These are phyloP conservation scores for Diorhabda sublineata DNA, from an alignment of 1,140 invertebrate species.

Conservation along the genomic window DNA sequence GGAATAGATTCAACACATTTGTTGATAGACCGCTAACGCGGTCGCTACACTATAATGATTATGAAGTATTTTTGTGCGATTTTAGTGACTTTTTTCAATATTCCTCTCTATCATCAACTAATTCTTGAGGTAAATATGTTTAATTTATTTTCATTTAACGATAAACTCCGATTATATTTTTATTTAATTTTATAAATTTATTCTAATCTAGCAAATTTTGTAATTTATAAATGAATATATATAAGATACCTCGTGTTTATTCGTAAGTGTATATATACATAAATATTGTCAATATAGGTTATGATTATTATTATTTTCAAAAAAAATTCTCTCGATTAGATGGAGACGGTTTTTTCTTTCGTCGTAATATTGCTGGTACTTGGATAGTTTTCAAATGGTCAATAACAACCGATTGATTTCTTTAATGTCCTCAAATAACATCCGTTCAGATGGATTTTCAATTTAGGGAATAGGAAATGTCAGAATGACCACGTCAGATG, in stretches of 20 bases:
- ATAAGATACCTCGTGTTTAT: not conserved
- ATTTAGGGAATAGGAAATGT: too few relatives aligned
- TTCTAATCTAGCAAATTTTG: not conserved
- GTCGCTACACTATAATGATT: conserved; percentile 26
- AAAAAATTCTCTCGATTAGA: too few relatives aligned
- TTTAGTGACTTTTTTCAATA: conserved; percentile 25
- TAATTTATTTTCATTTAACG: conserved; percentile 4
- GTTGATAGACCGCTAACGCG: conserved; percentile 31
- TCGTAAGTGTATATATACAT: not conserved
- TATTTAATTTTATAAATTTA: not conserved
- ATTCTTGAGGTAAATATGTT: conserved; percentile 13
- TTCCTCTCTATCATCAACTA: conserved; percentile 4
- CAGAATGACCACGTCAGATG: too few relatives aligned
- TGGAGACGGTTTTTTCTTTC: too few relatives aligned
- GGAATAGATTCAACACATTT: conserved; percentile 39
- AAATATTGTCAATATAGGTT: too few relatives aligned
- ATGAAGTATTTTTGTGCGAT: conserved; percentile 24
- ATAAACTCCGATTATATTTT: conserved; percentile 9
- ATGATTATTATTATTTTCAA: too few relatives aligned
- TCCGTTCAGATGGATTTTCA: too few relatives aligned
- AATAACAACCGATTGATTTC: too few relatives aligned
- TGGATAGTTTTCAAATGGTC: too few relatives aligned
- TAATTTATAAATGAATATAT: not conserved
- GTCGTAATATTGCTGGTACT: too few relatives aligned
- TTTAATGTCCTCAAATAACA: too few relatives aligned